phyloP scores from a whole-genome alignment of 2,888 invertebrate species.

The Morpho achilles region DNA sequence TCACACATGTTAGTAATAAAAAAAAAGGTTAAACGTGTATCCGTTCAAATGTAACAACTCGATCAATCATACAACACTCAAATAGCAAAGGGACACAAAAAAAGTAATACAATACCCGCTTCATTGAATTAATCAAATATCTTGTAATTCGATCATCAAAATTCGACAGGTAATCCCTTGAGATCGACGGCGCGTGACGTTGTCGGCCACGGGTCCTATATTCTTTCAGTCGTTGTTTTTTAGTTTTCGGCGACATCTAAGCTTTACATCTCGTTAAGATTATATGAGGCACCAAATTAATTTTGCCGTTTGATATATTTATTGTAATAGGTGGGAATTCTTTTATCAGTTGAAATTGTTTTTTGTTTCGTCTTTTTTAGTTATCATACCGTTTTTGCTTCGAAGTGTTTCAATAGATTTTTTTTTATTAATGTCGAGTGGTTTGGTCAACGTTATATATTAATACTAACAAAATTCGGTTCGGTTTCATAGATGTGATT shows the following conservation, averaged over 20 bases:
- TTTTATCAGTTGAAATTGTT: no score
- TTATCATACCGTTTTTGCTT: no score
- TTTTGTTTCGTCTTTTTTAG: no score
- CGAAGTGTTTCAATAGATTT: no score
- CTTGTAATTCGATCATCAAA: slow-evolving; percentile 50
- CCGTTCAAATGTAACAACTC: slow-evolving; percentile 29
- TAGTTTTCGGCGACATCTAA: slow-evolving; percentile 39
- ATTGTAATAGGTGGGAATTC: no score
- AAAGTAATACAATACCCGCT: slow-evolving; percentile 42
- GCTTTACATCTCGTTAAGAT: slow-evolving; percentile 55
- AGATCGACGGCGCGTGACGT: slow-evolving; percentile 42
- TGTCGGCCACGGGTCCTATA: slow-evolving; percentile 31
- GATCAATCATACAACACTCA: slow-evolving; percentile 43
- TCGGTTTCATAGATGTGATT: no score
- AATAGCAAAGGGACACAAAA: slow-evolving; percentile 36
- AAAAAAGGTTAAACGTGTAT: slow-evolving; percentile 12
- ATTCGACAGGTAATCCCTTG: slow-evolving; percentile 57
- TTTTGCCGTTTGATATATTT: neutral
- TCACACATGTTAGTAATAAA: slow-evolving; percentile 6
- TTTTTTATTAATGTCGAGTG: no score
- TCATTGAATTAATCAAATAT: slow-evolving; percentile 50
- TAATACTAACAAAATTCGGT: neutral
- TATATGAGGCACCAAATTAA: slow-evolving; percentile 35
- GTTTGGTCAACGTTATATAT: neutral
- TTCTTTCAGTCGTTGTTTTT: slow-evolving; percentile 38